phyloP scores from a whole-genome alignment of 2,113 vertebrate species.

The Ctenomys sociabilis region DNA sequence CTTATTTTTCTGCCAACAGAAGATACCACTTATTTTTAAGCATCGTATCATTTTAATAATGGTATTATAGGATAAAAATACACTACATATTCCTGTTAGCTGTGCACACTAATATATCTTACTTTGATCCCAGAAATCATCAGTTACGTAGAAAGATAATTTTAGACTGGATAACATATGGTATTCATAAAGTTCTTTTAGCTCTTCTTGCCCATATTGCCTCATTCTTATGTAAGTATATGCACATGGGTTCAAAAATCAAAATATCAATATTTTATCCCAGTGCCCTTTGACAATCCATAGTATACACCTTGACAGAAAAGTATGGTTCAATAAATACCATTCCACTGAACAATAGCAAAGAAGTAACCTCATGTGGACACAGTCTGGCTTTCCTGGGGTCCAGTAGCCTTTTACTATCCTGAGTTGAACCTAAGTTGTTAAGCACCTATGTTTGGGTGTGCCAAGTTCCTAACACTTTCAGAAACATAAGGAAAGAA shows the following conservation, averaged over 20 bases:
- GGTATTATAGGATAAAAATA: not conserved
- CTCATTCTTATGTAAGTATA: not conserved
- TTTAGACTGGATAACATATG: not conserved
- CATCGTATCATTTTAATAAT: not conserved
- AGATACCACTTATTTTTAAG: constrained; percentile 69
- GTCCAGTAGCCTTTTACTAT: not conserved
- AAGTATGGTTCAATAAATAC: not conserved
- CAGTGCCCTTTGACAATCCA: not conserved
- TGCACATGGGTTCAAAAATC: not conserved
- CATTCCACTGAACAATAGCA: not conserved
- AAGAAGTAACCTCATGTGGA: not conserved
- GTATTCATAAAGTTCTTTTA: not conserved
- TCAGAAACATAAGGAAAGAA: not conserved
- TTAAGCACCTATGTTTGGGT: not conserved
- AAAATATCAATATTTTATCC: not conserved
- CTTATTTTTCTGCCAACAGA: not conserved
- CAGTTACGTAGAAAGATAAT: not conserved
- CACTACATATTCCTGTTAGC: not conserved
- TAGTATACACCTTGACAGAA: not conserved
- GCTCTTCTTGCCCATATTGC: not conserved
- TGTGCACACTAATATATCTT: not conserved
- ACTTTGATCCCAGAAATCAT: not conserved
- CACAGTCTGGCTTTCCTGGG: not conserved
- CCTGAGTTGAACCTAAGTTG: not conserved
- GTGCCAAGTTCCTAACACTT: not conserved